phyloP scores from a whole-genome alignment of 1,140 invertebrate species.

The Holcopasites calliopsidis region DNA sequence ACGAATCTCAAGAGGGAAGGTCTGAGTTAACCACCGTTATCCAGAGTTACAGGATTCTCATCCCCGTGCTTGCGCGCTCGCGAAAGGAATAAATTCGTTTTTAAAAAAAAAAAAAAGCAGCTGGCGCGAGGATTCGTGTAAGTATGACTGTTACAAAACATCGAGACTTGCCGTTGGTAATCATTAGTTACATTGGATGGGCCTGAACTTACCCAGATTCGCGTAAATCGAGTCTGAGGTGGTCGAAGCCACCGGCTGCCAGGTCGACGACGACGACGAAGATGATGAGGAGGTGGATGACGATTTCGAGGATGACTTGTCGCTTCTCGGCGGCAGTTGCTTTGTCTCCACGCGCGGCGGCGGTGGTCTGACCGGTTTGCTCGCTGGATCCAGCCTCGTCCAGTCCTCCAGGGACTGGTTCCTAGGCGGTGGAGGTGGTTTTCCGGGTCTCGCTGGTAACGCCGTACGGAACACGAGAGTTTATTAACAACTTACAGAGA shows the following conservation, averaged over 20 bases:
- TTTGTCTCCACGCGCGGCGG: conserved; percentile 86
- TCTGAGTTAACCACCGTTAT: conserved; percentile 37
- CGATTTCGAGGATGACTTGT: conserved; percentile 74
- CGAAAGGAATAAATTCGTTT: conserved; percentile 1
- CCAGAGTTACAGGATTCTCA: conserved; percentile 40
- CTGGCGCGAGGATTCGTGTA: conserved; percentile 75
- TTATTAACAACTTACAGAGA: too few species aligned
- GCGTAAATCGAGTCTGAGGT: conserved; percentile 87
- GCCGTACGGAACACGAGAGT: not conserved
- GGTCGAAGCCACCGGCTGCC: conserved; percentile 77
- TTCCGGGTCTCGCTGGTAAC: conserved; percentile 80
- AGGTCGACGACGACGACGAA: conserved; percentile 69
- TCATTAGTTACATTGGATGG: conserved; percentile 79
- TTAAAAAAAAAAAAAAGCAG: conserved; percentile 37
- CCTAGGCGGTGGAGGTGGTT: conserved; percentile 82
- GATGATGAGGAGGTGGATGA: conserved; percentile 75
- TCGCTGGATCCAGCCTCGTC: conserved; percentile 65
- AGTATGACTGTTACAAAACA: conserved; percentile 76
- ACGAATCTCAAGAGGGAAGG: not conserved
- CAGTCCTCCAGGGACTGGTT: conserved; percentile 81
- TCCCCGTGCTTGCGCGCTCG: conserved; percentile 28
- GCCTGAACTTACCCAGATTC: conserved; percentile 85
- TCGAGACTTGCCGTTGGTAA: conserved; percentile 50
- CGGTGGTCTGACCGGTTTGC: conserved; percentile 84
- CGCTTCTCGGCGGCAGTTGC: conserved; percentile 58